Evolutionary conservation across 2,797 vertebrate species (phyloP).

Genomic region (Lateolabrax maculatus): DNA sequence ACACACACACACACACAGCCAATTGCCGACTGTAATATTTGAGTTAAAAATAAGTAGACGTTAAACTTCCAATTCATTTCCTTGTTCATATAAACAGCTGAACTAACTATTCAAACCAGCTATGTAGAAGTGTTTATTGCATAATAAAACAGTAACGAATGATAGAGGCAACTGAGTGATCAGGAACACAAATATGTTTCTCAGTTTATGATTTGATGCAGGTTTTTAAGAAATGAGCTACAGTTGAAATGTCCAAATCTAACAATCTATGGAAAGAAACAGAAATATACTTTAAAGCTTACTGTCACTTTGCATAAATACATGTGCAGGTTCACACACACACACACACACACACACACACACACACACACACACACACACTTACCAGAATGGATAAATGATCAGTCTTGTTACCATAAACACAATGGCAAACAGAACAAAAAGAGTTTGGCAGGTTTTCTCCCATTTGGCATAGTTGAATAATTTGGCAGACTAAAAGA

Average conservation of each 20-base stretch:
- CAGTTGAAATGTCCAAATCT: neutral
- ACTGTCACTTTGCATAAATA: neutral
- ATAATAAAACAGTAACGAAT: neutral
- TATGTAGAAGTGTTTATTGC: neutral
- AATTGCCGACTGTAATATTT: no score
- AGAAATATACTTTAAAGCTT: neutral
- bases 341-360: neutral
- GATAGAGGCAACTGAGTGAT: neutral
- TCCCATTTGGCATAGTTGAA: slow-evolving; percentile 95
- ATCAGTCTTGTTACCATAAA: slow-evolving; percentile 93
- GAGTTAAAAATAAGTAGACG: no score
- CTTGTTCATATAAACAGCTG: neutral
- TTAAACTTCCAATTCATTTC: no score
- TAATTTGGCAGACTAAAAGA: slow-evolving; percentile 93
- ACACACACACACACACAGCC: no score
- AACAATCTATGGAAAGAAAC: neutral
- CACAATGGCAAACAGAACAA: slow-evolving; percentile 88
- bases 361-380: slow-evolving; percentile 1
- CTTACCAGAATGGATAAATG: slow-evolving; percentile 95
- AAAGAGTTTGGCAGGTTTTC: slow-evolving; percentile 89
- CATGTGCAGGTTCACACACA: no score
- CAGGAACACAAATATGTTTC: neutral
- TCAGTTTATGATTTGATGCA: neutral
- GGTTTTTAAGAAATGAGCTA: neutral
- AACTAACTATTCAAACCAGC: neutral